phyloP scores from a whole-genome alignment of 1,140 invertebrate species.

The Papilio xuthus region DNA sequence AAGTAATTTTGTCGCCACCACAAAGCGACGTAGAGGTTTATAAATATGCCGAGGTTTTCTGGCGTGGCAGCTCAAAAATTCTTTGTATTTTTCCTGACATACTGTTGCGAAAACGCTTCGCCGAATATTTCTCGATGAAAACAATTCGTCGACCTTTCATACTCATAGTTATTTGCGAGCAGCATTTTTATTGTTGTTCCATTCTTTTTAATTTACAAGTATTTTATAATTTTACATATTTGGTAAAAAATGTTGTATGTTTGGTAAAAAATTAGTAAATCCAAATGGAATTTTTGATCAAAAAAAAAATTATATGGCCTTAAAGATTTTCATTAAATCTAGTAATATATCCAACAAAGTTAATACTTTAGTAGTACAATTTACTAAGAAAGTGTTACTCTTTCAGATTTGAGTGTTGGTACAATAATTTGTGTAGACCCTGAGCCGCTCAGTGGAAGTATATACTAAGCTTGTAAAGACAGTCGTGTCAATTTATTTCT shows the following conservation, averaged over 20 bases:
- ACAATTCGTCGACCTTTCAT: conserved; percentile 22
- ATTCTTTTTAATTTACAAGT: conserved; percentile 9
- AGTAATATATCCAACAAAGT: too few species aligned
- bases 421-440: too few species aligned
- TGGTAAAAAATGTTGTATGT: background rate
- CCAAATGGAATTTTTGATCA: background rate
- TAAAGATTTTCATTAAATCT: too few species aligned
- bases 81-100: conserved; percentile 30
- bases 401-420: too few species aligned
- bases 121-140: conserved; percentile 22
- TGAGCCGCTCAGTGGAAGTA: too few species aligned
- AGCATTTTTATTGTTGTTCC: conserved; percentile 14
- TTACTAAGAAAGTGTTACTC: too few species aligned
- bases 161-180: conserved; percentile 24
- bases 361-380: too few species aligned
- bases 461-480: too few species aligned
- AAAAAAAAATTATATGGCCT: background rate
- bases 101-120: conserved; percentile 27
- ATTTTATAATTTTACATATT: background rate
- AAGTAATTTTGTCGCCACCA: conserved; percentile 23
- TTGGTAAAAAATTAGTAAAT: background rate
- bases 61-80: conserved; percentile 23
- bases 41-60: conserved; percentile 31
- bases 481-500: too few species aligned
- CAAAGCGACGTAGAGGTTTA: background rate